phyloP scores from a whole-genome alignment of 1,140 invertebrate genomes.

The Plutomurus gul region DNA sequence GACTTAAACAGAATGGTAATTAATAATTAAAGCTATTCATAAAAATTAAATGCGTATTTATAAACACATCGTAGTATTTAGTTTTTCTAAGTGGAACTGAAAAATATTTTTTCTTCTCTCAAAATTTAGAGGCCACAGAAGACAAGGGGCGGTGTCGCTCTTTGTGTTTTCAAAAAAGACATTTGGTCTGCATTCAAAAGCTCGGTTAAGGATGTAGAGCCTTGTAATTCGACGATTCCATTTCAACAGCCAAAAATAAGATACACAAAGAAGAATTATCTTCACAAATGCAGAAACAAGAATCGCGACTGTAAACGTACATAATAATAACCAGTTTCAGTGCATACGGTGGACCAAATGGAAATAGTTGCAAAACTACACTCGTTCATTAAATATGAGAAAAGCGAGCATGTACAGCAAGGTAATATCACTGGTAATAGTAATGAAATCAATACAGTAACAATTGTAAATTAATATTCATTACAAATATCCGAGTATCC shows the following conservation, averaged over 20 bases:
- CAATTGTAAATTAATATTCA: background rate
- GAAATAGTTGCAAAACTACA: background rate
- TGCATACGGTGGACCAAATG: too few relatives aligned
- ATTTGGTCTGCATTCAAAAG: constrained; percentile 34
- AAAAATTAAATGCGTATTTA: background rate
- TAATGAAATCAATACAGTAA: background rate
- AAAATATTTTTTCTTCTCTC: background rate
- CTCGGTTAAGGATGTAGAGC: background rate
- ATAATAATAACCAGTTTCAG: background rate
- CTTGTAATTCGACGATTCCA: background rate
- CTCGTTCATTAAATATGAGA: background rate
- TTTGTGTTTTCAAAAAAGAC: background rate
- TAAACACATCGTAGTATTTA: background rate
- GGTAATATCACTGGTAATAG: background rate
- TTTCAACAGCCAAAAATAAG: background rate
- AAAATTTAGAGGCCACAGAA: constrained; percentile 41
- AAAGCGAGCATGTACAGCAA: too few relatives aligned
- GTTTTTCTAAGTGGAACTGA: background rate
- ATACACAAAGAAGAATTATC: background rate
- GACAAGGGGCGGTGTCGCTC: constrained; percentile 33
- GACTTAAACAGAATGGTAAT: constrained; percentile 87
- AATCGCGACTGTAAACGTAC: background rate
- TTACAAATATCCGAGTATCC: background rate
- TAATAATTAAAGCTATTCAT: background rate
- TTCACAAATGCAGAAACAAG: background rate